Evolutionary conservation across 2,113 vertebrate genomes (phyloP).

Genomic region (Colossoma macropomum): DNA sequence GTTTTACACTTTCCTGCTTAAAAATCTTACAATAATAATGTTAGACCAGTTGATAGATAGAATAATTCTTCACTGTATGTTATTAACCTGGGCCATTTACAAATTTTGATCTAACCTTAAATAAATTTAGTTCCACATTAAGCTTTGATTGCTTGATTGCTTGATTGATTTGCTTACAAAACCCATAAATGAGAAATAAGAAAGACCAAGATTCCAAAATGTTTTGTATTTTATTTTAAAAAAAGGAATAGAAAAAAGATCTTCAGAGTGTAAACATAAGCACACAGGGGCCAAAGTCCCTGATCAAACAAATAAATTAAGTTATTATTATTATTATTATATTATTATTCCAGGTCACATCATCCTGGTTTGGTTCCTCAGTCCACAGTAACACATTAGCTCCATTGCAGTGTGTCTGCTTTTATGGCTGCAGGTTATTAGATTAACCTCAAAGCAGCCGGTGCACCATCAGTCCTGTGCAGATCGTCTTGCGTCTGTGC

Average conservation of each 20-base stretch:
- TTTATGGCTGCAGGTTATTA: slow-evolving; percentile 17
- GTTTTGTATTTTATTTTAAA: slow-evolving; percentile 18
- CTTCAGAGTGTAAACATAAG: slow-evolving; percentile 41
- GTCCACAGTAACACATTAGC: neutral
- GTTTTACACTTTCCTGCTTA: no score
- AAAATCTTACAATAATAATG: no score
- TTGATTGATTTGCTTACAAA: neutral
- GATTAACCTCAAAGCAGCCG: slow-evolving; percentile 50
- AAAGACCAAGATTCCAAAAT: neutral
- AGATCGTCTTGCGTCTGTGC: slow-evolving; percentile 63
- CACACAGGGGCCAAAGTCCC: slow-evolving; percentile 20
- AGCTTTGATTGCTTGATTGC: no score
- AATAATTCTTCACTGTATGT: neutral
- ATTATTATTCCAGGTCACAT: neutral
- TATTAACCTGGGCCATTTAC: neutral
- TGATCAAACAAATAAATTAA: slow-evolving; percentile 58
- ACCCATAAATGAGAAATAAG: neutral
- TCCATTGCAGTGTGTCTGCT: neutral
- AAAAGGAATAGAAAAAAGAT: neutral
- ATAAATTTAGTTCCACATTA: neutral
- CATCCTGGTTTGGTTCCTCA: slow-evolving; percentile 17
- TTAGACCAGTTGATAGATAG: neutral
- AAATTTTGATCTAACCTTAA: neutral
- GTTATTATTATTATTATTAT: slow-evolving; percentile 9
- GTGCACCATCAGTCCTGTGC: slow-evolving; percentile 36